Evolutionary conservation across 2,888 invertebrate genomes (phyloP).

Genomic region (Lathronympha strigana): DNA sequence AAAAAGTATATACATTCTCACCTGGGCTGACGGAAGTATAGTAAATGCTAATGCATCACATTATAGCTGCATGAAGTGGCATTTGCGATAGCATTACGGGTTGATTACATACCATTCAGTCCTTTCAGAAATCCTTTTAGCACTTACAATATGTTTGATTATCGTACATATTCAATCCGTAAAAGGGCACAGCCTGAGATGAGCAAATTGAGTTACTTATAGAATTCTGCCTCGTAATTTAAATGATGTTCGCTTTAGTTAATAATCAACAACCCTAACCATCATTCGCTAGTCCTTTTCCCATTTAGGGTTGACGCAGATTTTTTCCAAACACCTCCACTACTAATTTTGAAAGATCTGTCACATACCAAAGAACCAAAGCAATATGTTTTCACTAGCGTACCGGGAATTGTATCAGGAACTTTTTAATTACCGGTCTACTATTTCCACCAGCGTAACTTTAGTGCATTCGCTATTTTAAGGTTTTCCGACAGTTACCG

Average conservation of each 20-base stretch:
- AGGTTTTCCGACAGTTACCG: too few relatives aligned
- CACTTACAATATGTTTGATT: constrained; percentile 23
- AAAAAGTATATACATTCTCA: too few relatives aligned
- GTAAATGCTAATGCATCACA: constrained; percentile 26
- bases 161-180: constrained; percentile 15
- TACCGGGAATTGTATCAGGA: too few relatives aligned
- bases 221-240: neutral
- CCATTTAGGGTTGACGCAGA: too few relatives aligned
- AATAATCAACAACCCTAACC: neutral
- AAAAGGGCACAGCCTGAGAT: neutral
- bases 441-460: too few relatives aligned
- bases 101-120: constrained; percentile 20
- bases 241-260: neutral
- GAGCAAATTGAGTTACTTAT: constrained; percentile 9
- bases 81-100: constrained; percentile 20
- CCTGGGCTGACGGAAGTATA: constrained; percentile 14
- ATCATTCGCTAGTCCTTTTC: neutral
- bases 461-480: too few relatives aligned
- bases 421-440: too few relatives aligned
- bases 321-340: too few relatives aligned
- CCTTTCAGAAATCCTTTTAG: constrained; percentile 19
- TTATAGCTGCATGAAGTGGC: constrained; percentile 16
- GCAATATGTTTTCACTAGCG: too few relatives aligned
- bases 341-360: too few relatives aligned
- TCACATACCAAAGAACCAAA: too few relatives aligned